Conservation (phyloP, 2,113 vertebrate genomes). For the Colinus virginianus region DNA sequence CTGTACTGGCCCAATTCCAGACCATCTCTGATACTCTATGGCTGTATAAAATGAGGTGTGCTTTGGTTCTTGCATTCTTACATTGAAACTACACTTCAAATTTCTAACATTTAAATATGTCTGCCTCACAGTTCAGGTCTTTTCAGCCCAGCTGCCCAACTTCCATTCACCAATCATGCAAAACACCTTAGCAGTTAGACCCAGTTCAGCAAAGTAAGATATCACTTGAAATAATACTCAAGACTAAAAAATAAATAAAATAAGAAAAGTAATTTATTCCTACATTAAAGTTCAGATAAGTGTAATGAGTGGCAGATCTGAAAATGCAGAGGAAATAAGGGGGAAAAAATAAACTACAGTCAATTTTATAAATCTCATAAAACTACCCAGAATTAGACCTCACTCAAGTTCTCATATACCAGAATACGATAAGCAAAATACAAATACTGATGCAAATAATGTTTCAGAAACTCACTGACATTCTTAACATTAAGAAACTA, state of each 20-base stretch:
- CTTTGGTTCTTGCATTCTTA: constrained; percentile 55
- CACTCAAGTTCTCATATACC: neutral
- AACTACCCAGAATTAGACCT: neutral
- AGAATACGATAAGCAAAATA: neutral
- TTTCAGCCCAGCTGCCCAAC: neutral
- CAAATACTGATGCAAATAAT: neutral
- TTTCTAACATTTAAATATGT: neutral
- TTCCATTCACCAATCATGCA: neutral
- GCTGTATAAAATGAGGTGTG: neutral
- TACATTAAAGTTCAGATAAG: rapidly evolving
- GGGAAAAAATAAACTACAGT: neutral
- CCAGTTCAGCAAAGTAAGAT: neutral
- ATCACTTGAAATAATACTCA: neutral
- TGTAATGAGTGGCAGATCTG: neutral
- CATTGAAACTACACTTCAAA: constrained; percentile 31
- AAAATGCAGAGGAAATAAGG: neutral
- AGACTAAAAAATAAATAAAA: neutral
- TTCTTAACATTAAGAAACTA: neutral
- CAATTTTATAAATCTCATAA: neutral
- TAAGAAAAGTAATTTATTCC: neutral
- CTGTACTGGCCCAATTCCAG: neutral
- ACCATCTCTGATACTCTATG: neutral
- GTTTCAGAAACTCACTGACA: rapidly evolving
- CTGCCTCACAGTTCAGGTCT: neutral
- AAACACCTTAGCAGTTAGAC: rapidly evolving